Conservation (phyloP, 2,113 vertebrate species). For the Synodontis membranacea region DNA sequence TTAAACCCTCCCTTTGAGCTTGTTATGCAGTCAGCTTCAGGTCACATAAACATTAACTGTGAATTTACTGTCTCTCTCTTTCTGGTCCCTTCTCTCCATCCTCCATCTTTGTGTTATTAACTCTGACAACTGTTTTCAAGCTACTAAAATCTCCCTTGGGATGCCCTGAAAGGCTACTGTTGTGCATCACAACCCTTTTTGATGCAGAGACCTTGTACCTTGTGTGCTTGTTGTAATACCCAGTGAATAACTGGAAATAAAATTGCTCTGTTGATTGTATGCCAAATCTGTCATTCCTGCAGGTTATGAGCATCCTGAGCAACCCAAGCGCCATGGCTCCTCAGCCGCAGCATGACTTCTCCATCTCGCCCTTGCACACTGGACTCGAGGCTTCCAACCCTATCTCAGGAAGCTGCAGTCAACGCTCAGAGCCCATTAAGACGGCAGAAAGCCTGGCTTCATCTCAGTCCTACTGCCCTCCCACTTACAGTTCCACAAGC, state of each 20-base stretch:
- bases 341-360: constrained; percentile 90
- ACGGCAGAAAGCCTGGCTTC: constrained; percentile 87
- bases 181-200: constrained; percentile 39
- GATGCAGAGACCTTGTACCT: constrained; percentile 17
- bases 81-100: constrained; percentile 18
- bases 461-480: constrained; percentile 94
- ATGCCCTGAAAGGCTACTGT: constrained; percentile 16
- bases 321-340: constrained; percentile 84
- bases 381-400: constrained; percentile 83
- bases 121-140: constrained; percentile 33
- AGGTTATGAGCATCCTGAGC: constrained; percentile 97
- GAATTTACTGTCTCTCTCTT: constrained; percentile 8
- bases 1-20: constrained; percentile 55
- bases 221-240: constrained; percentile 19
- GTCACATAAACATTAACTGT: constrained; percentile 40
- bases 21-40: constrained; percentile 51
- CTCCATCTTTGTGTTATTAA: constrained; percentile 35
- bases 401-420: constrained; percentile 92
- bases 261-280: background rate
- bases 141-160: constrained; percentile 48
- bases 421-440: constrained; percentile 88
- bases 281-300: constrained; percentile 42
- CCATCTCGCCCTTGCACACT: constrained; percentile 89
- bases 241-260: constrained; percentile 23
- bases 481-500: constrained; percentile 92